These are phyloP conservation scores for Heptranchias perlo DNA, from an alignment of 2,113 vertebrate species.

Conservation along the genomic window DNA sequence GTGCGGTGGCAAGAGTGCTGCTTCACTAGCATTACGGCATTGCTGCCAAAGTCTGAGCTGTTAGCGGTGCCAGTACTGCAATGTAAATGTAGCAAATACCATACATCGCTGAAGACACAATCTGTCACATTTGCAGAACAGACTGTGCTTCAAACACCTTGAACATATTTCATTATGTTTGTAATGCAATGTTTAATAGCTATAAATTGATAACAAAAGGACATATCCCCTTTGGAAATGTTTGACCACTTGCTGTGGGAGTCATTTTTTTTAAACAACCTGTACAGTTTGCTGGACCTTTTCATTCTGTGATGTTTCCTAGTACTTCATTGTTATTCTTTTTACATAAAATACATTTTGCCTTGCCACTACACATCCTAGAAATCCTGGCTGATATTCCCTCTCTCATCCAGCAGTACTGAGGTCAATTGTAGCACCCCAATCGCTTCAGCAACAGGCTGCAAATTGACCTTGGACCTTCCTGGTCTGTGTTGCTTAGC, in stretches of 20 bases:
- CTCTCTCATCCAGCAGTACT: neutral
- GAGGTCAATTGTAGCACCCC: neutral
- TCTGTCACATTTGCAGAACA: slow-evolving; percentile 10
- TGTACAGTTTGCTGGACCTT: neutral
- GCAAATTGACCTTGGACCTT: neutral
- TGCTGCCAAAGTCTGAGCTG: neutral
- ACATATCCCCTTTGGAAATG: neutral
- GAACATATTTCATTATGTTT: neutral
- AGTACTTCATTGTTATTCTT: neutral
- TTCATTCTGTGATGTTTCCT: neutral
- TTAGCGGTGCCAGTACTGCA: neutral
- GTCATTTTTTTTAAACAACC: neutral
- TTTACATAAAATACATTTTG: neutral
- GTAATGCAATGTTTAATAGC: neutral
- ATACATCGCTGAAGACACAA: slow-evolving; percentile 2
- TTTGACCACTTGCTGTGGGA: neutral
- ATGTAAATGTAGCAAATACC: neutral
- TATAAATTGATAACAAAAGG: slow-evolving; percentile 9
- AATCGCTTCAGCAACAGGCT: neutral
- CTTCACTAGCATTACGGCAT: neutral
- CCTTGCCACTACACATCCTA: neutral
- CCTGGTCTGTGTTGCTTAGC: neutral
- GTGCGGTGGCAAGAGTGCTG: neutral
- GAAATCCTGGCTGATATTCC: neutral
- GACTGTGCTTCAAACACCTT: slow-evolving; percentile 17